phyloP scores from a whole-genome alignment of 2,113 vertebrate species.

The Struthidea cinerea region DNA sequence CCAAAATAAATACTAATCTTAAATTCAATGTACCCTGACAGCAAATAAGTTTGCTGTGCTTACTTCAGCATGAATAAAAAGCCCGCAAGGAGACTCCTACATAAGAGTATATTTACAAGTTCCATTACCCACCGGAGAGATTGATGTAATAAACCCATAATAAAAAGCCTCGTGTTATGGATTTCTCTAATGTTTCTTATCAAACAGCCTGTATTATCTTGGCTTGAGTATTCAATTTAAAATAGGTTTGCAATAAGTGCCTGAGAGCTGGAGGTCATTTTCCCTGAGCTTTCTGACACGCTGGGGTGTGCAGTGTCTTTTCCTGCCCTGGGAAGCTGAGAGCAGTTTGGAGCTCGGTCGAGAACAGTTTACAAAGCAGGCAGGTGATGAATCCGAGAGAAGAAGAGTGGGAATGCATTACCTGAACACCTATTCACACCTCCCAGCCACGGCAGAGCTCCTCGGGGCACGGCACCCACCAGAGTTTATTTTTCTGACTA shows the following conservation, averaged over 20 bases:
- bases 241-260: constrained; percentile 68
- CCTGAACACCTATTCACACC: neutral
- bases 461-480: neutral
- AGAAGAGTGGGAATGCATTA: neutral
- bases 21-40: constrained; percentile 92
- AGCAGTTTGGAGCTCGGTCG: neutral
- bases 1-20: constrained; percentile 92
- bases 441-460: neutral
- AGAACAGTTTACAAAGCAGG: neutral
- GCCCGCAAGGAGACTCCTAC: constrained; percentile 70
- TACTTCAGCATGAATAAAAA: constrained; percentile 88
- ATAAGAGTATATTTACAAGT: constrained; percentile 73
- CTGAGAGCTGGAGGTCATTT: constrained; percentile 65
- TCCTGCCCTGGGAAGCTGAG: neutral
- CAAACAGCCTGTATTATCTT: constrained; percentile 68
- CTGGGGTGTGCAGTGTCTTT: neutral
- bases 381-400: neutral
- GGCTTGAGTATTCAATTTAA: constrained; percentile 68
- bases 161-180: constrained; percentile 72
- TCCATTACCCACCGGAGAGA: constrained; percentile 76
- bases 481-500: neutral
- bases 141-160: constrained; percentile 74
- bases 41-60: constrained; percentile 87
- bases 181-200: constrained; percentile 75
- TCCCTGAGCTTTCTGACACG: neutral